phyloP scores from a whole-genome alignment of 2,888 invertebrate species.

The Auanema sp. region DNA sequence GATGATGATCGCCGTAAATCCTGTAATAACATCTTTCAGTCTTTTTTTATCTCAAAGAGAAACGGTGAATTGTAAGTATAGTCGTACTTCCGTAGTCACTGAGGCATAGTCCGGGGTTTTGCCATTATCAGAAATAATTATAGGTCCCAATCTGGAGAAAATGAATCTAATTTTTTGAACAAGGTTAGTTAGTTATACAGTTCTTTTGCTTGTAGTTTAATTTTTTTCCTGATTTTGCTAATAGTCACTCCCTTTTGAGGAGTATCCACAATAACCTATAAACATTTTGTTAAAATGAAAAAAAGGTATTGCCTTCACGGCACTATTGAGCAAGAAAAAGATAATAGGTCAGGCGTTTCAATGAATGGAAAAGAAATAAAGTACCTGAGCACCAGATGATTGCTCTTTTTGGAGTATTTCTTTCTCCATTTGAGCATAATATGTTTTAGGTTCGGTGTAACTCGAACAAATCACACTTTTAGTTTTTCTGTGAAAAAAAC shows the following conservation, averaged over 20 bases:
- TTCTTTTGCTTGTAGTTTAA: not conserved
- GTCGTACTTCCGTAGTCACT: too few species aligned
- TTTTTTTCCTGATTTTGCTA: slow-evolving; percentile 7
- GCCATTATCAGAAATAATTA: too few species aligned
- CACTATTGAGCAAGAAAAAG: not conserved
- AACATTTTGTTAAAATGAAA: not conserved
- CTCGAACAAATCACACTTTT: too few species aligned
- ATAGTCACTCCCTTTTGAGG: slow-evolving; percentile 15
- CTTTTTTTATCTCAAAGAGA: too few species aligned
- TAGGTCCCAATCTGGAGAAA: not conserved
- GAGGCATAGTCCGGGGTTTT: too few species aligned
- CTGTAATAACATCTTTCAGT: too few species aligned
- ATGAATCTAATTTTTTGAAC: not conserved
- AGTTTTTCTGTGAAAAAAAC: too few species aligned
- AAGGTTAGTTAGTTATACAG: not conserved
- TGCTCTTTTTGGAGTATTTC: slow-evolving; percentile 12
- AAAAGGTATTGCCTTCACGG: not conserved
- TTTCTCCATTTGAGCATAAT: not conserved
- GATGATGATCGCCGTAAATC: slow-evolving; percentile 14
- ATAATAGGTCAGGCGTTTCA: not conserved
- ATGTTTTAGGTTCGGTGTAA: too few species aligned
- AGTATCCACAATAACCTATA: slow-evolving; percentile 22
- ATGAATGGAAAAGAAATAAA: slow-evolving; percentile 3
- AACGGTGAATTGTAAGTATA: too few species aligned
- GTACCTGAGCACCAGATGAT: slow-evolving; percentile 15